Percentiles rank a stretch among this genome's conserved stretches.
Evolutionary conservation across 1,140 invertebrate genomes (phyloP).

Genomic region (Augochlora pura): DNA sequence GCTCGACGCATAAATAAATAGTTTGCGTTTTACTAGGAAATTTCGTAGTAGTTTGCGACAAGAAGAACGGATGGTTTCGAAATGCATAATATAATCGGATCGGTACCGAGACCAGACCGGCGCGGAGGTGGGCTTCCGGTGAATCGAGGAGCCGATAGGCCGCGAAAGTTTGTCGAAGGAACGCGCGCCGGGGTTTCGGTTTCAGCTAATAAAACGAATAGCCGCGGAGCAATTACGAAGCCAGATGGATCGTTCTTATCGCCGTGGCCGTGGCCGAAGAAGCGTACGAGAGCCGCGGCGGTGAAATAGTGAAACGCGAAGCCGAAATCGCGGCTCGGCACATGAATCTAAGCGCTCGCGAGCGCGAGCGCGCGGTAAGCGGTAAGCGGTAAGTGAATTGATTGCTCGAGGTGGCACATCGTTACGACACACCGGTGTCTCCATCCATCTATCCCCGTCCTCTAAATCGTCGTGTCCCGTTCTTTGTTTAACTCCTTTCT

Average conservation of each 20-base stretch:
- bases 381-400: constrained; percentile 39
- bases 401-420: constrained; percentile 46
- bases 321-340: constrained; percentile 23
- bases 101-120: too few species aligned
- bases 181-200: background rate
- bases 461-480: constrained; percentile 56
- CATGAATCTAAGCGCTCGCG: constrained; percentile 35
- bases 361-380: too few species aligned
- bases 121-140: too few species aligned
- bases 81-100: too few species aligned
- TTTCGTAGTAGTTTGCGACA: too few species aligned
- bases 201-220: background rate
- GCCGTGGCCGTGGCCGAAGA: background rate
- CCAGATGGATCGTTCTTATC: background rate
- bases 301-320: constrained; percentile 20
- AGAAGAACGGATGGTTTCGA: too few species aligned
- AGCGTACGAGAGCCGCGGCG: background rate
- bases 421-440: constrained; percentile 52
- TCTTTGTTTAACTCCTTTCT: constrained; percentile 66
- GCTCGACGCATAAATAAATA: too few species aligned
- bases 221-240: constrained; percentile 1
- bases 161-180: too few species aligned
- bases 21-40: too few species aligned
- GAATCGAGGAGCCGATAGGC: too few species aligned
- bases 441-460: constrained; percentile 47